Evolutionary conservation across 2,888 invertebrate genomes (phyloP).

Genomic region (Patella ulyssiponensis): DNA sequence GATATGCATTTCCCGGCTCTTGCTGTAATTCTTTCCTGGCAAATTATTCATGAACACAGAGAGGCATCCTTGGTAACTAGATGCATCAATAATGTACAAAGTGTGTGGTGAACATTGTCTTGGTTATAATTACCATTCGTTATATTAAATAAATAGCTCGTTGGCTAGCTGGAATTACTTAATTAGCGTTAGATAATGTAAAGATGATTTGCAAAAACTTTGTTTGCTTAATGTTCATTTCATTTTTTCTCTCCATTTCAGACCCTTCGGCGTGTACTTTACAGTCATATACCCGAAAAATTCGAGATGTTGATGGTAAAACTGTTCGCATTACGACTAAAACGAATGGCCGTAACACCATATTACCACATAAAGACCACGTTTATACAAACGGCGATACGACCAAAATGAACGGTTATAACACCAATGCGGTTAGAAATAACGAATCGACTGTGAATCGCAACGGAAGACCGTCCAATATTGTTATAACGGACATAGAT

Average conservation of each 20-base stretch:
- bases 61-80: too few relatives aligned
- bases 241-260: slow-evolving; percentile 29
- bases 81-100: too few relatives aligned
- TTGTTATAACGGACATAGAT: slow-evolving; percentile 35
- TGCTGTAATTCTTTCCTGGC: too few relatives aligned
- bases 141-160: too few relatives aligned
- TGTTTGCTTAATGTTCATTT: not conserved
- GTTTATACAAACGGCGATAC: slow-evolving; percentile 1
- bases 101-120: too few relatives aligned
- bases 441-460: slow-evolving; percentile 29
- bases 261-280: slow-evolving; percentile 54
- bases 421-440: not conserved
- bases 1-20: too few relatives aligned
- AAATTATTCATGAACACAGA: too few relatives aligned
- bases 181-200: too few relatives aligned
- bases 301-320: slow-evolving; percentile 35
- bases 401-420: slow-evolving; percentile 22
- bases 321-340: slow-evolving; percentile 36
- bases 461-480: slow-evolving; percentile 3
- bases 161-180: too few relatives aligned
- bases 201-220: too few relatives aligned
- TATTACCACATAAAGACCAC: slow-evolving; percentile 14
- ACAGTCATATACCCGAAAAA: slow-evolving; percentile 53
- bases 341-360: slow-evolving; percentile 9
- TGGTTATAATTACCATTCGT: too few relatives aligned